Conservation (phyloP, 2,888 invertebrate genomes). For the Linnaemya vulpina region DNA sequence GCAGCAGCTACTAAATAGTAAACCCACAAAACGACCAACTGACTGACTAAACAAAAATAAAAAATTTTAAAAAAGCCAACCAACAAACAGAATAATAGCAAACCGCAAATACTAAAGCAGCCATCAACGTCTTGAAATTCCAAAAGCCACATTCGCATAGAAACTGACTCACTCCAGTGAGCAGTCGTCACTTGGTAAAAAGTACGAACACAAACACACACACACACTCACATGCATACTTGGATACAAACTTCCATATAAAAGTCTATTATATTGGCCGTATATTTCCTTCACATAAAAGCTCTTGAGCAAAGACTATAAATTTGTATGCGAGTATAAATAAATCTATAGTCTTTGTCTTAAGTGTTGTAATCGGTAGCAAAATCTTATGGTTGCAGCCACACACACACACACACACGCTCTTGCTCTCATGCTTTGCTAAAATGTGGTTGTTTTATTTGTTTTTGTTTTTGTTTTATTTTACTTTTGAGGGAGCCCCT, state of each 20-base stretch:
- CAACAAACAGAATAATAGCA: not conserved
- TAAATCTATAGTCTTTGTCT: no score
- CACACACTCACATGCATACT: not conserved
- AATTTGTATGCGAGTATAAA: no score
- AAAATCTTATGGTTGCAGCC: constrained; percentile 11
- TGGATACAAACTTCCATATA: not conserved
- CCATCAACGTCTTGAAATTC: constrained; percentile 20
- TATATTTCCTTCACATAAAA: constrained; percentile 32
- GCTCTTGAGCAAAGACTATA: constrained; percentile 1
- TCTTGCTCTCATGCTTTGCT: not conserved
- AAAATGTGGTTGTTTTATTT: not conserved
- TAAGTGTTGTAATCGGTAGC: constrained; percentile 42
- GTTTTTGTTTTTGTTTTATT: no score
- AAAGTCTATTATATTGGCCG: constrained; percentile 14
- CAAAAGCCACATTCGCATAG: constrained; percentile 24
- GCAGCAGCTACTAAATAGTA: not conserved
- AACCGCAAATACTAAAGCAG: constrained; percentile 4
- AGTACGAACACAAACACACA: not conserved
- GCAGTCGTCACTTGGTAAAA: constrained; percentile 29
- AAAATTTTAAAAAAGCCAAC: not conserved
- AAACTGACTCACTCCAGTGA: constrained; percentile 21
- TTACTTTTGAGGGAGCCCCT: not conserved
- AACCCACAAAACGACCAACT: constrained; percentile 32
- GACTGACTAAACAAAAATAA: not conserved
- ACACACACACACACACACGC: not conserved